A percentile compares a stretch with the other conserved stretches of the same genome.
phyloP scores from a whole-genome alignment of 2,888 invertebrate genomes.

The Parasteatoda lunata region DNA sequence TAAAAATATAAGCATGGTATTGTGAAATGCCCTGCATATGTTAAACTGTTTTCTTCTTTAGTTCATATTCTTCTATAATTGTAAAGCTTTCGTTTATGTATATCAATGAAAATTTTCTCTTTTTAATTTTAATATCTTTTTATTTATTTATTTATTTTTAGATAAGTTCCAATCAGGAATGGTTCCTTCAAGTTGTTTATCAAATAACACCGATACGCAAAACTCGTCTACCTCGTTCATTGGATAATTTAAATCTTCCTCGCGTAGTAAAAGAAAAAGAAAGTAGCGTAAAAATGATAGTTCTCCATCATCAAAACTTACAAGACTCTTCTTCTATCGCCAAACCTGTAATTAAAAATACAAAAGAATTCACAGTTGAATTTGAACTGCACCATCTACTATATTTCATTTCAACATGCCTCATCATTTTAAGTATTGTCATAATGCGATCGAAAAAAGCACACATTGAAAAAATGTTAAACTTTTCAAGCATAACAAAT shows the following conservation, averaged over 20 bases:
- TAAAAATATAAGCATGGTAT: too few species aligned
- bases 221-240: constrained; percentile 21
- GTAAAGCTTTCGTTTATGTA: constrained; percentile 1
- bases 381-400: constrained; percentile 43
- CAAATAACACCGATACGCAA: constrained; percentile 72
- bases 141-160: constrained; percentile 61
- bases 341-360: background rate
- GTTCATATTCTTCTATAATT: background rate
- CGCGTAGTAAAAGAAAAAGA: constrained; percentile 16
- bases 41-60: too few species aligned
- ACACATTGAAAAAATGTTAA: constrained; percentile 3
- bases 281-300: constrained; percentile 38
- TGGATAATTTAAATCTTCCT: background rate
- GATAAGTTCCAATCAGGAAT: constrained; percentile 74
- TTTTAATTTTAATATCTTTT: too few species aligned
- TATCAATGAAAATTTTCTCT: background rate
- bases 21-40: too few species aligned
- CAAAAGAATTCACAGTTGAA: background rate
- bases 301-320: background rate
- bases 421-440: constrained; percentile 39
- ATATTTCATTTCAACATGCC: constrained; percentile 47
- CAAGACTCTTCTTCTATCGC: background rate
- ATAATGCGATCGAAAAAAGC: constrained; percentile 23
- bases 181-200: constrained; percentile 75
- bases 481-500: background rate